Percentiles rank a stretch among this genome's conserved stretches.
Conservation (phyloP, 2,113 vertebrate genomes). For the Dicentrarchus labrax region DNA sequence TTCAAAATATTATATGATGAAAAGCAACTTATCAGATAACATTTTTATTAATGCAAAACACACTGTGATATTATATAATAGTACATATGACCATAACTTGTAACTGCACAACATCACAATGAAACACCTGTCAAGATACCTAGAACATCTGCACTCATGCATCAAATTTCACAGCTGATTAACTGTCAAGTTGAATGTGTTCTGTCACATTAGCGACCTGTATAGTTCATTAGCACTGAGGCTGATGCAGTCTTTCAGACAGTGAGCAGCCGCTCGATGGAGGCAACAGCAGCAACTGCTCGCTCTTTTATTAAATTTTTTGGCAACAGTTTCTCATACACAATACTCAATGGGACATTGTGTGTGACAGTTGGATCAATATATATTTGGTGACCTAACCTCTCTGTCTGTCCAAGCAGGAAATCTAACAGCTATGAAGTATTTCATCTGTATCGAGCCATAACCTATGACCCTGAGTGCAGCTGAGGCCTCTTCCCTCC, state of each 20-base stretch:
- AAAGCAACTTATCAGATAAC: not conserved
- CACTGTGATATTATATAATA: not conserved
- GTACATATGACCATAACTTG: not conserved
- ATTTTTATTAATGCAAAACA: not conserved
- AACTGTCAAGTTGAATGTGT: conserved; percentile 16
- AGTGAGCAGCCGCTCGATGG: not conserved
- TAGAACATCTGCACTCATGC: not conserved
- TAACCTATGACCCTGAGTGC: conserved; percentile 77
- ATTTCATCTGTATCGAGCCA: conserved; percentile 71
- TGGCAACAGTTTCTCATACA: conserved; percentile 23
- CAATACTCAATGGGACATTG: conserved; percentile 50
- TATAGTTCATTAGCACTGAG: not conserved
- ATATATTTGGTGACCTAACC: conserved; percentile 83
- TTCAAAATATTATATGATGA: not conserved
- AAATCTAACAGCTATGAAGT: conserved; percentile 79
- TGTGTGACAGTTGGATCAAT: conserved; percentile 77
- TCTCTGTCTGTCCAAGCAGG: conserved; percentile 71
- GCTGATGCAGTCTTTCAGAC: not conserved
- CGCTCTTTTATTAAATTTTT: conserved; percentile 31
- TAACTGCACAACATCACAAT: not conserved
- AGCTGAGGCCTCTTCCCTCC: conserved; percentile 54
- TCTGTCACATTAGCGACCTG: not conserved
- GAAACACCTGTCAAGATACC: not conserved
- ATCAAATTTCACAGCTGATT: conserved; percentile 40
- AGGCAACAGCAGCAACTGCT: not conserved